Conservation (phyloP, 2,888 invertebrate genomes). For the Eupithecia exiguata region DNA sequence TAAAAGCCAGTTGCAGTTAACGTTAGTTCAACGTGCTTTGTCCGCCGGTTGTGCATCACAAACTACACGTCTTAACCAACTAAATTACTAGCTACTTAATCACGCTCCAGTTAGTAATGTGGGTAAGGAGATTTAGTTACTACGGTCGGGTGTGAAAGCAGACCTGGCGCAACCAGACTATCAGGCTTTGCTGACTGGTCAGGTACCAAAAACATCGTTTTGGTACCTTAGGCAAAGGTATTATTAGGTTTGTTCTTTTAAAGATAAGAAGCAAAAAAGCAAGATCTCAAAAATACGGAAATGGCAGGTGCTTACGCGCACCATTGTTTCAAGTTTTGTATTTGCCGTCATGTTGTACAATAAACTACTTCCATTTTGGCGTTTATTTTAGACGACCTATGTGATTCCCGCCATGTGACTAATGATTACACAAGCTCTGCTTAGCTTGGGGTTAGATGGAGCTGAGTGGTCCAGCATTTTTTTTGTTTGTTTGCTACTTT, state of each 20-base stretch:
- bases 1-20: not conserved
- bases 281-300: no score
- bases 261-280: no score
- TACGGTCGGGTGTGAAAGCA: not conserved
- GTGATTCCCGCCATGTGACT: no score
- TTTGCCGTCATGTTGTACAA: no score
- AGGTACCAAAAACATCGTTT: not conserved
- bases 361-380: not conserved
- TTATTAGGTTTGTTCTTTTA: not conserved
- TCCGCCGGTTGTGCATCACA: conserved; percentile 36
- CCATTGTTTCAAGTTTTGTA: no score
- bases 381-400: no score
- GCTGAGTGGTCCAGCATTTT: no score
- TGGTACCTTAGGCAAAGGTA: not conserved
- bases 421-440: no score
- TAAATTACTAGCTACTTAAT: conserved; percentile 54
- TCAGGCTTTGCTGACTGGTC: not conserved
- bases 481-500: no score
- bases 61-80: conserved; percentile 46
- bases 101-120: conserved; percentile 48
- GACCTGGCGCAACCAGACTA: not conserved
- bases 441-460: no score
- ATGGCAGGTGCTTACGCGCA: no score
- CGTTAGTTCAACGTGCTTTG: conserved; percentile 7
- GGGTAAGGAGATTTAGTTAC: conserved; percentile 22